Evolutionary conservation across 1,140 invertebrate genomes (phyloP), one percentile per base, ranked within the genome.

Genomic region (Pemphigus obesinymphae): DNA sequence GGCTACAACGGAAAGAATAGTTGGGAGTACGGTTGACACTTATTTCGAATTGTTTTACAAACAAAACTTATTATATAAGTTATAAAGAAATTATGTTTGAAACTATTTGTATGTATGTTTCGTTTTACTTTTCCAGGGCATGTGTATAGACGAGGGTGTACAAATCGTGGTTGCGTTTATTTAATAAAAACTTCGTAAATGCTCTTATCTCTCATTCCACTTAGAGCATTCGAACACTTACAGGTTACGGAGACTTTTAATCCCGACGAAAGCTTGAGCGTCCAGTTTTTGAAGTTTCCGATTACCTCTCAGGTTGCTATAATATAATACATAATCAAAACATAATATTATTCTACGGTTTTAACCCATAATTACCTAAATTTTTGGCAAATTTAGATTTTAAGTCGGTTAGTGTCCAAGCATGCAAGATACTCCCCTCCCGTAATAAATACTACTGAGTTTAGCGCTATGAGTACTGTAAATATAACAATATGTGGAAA

Each of bases 241-340:
- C 91, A 92, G 85, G 84, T 89, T 87, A 73, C 88, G 86, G 26
- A 93, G 88, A 83, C 89, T 90, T 23, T 88, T 86, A 23, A 92
- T 86, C 11, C 92, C 91, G 53, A 88, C 86, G 82, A 95, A 95
- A 2, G 92, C 91, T 82, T 91, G 87, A 13, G 89, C 88, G 83
- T 91, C 89, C 13, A 95, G 84, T 37, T 86, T 85, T 63, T 84
- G 88, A 31, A 95, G 86, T 45, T 89, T 37, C 6, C 17, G 88
- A 85, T 93, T 93, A 70, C 91, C 92, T 84, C 90, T 91, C 26
- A 94, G 88, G 84, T 90, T 91, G 83, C 93, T 95, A 63, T 87
- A 88, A 40, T 61, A 76, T n/a, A n/a, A n/a, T n/a, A 78, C 23
- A 82, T 34, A 31, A 61, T 61, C 7, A 61, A 17, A 17, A 5